These are phyloP conservation scores for Thalassaphorura encarpata DNA, from an alignment of 1,140 invertebrate species.

Conservation along the genomic window DNA sequence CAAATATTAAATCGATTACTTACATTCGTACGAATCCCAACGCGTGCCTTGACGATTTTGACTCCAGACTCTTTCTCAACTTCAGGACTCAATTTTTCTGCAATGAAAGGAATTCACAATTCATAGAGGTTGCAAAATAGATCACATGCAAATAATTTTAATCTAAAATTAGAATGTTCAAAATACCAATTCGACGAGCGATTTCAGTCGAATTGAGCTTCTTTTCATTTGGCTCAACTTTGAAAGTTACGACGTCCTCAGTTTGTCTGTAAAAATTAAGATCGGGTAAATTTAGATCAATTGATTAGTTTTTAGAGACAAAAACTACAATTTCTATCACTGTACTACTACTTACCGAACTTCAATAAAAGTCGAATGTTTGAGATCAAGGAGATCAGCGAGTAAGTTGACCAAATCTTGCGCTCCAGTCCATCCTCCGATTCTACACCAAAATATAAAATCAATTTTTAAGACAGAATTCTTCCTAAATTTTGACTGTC, in stretches of 20 bases:
- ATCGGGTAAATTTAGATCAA: not conserved
- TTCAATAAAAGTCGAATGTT: conserved; percentile 41
- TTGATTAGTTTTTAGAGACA: not conserved
- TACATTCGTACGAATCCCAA: conserved; percentile 69
- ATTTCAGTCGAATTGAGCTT: conserved; percentile 60
- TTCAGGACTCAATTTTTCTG: conserved; percentile 51
- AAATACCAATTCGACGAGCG: conserved; percentile 47
- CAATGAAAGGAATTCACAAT: conserved; percentile 34
- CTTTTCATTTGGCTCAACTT: conserved; percentile 59
- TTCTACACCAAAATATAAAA: not conserved
- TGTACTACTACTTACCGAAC: conserved; percentile 3
- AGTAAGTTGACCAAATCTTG: conserved; percentile 47
- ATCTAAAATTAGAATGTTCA: not conserved
- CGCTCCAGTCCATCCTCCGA: conserved; percentile 45
- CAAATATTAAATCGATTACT: conserved; percentile 24
- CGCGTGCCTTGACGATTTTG: conserved; percentile 49
- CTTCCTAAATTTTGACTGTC: too few species aligned
- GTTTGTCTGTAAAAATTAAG: conserved; percentile 45
- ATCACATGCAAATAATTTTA: conserved; percentile 5
- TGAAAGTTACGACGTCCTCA: conserved; percentile 69
- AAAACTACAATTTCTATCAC: not conserved
- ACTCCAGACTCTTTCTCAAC: conserved; percentile 49
- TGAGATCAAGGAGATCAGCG: conserved; percentile 49
- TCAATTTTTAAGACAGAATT: not conserved
- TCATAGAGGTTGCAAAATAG: conserved; percentile 1